Conservation (phyloP, 2,888 invertebrate genomes). For the Agrochola lychnidis region DNA sequence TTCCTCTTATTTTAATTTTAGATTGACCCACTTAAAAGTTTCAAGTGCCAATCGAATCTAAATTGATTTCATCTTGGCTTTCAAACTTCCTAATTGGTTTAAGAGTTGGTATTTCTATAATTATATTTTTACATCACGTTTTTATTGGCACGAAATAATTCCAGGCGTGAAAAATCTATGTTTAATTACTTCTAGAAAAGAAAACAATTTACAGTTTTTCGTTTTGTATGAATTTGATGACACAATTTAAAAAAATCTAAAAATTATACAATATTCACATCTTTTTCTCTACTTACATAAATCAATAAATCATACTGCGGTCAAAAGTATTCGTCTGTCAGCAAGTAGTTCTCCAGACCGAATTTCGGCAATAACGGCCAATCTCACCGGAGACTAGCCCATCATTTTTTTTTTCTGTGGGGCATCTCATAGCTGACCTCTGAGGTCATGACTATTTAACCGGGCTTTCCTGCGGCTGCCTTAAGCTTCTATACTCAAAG, state of each 20-base stretch:
- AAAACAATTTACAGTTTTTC: neutral
- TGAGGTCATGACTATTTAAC: too few relatives aligned
- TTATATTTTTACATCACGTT: constrained; percentile 27
- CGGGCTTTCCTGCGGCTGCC: too few relatives aligned
- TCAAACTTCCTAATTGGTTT: constrained; percentile 52
- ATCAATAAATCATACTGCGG: neutral
- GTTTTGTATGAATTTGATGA: neutral
- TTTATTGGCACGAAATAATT: constrained; percentile 1
- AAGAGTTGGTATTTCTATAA: constrained; percentile 24
- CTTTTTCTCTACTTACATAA: neutral
- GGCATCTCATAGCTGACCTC: too few relatives aligned
- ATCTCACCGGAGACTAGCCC: too few relatives aligned
- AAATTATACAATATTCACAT: neutral
- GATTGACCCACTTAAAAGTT: constrained; percentile 48
- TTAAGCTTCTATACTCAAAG: too few relatives aligned
- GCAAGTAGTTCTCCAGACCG: too few relatives aligned
- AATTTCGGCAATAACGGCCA: too few relatives aligned
- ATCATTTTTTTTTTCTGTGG: too few relatives aligned
- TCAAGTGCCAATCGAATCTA: constrained; percentile 48
- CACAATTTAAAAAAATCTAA: neutral
- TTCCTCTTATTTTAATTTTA: constrained; percentile 30
- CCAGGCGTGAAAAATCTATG: neutral
- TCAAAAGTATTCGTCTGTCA: neutral
- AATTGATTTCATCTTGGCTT: constrained; percentile 52
- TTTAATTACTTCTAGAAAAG: neutral